Evolutionary conservation across 2,888 invertebrate genomes (phyloP).

Genomic region (Drosophila niveifrons): DNA sequence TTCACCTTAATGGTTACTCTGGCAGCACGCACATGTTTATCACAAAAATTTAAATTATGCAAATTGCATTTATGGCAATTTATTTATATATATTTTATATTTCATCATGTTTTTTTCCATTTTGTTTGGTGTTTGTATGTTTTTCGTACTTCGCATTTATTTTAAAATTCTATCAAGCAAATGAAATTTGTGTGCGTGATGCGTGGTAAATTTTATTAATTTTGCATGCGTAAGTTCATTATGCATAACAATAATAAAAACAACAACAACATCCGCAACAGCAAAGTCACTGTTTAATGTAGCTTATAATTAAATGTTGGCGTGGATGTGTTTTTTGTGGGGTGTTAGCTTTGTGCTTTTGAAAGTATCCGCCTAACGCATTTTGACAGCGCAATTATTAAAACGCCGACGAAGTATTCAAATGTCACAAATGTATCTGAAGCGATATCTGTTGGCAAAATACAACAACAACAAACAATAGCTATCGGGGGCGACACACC

Average conservation of each 20-base stretch:
- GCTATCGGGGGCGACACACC: conserved; percentile 43
- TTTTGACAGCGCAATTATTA: conserved; percentile 74
- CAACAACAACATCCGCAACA: conserved; percentile 37
- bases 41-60: conserved; percentile 59
- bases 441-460: conserved; percentile 17
- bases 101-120: conserved; percentile 3
- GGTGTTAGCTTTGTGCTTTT: conserved; percentile 3
- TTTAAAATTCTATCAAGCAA: conserved; percentile 73
- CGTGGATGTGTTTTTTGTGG: conserved; percentile 1
- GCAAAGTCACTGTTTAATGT: conserved; percentile 70
- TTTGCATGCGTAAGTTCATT: conserved; percentile 78
- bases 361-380: conserved; percentile 64
- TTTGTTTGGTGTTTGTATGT: too few species aligned
- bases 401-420: conserved; percentile 59
- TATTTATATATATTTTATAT: conserved; percentile 40
- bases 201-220: conserved; percentile 75
- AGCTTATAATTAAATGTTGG: conserved; percentile 76
- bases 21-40: conserved; percentile 21
- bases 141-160: conserved; percentile 22
- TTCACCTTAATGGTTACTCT: conserved; percentile 15
- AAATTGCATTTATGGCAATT: conserved; percentile 66
- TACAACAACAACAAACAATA: not conserved
- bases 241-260: conserved; percentile 64
- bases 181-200: conserved; percentile 64
- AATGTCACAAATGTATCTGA: conserved; percentile 50